Evolutionary conservation across 2,797 vertebrate species (phyloP).

Genomic region (Pristis pectinata): DNA sequence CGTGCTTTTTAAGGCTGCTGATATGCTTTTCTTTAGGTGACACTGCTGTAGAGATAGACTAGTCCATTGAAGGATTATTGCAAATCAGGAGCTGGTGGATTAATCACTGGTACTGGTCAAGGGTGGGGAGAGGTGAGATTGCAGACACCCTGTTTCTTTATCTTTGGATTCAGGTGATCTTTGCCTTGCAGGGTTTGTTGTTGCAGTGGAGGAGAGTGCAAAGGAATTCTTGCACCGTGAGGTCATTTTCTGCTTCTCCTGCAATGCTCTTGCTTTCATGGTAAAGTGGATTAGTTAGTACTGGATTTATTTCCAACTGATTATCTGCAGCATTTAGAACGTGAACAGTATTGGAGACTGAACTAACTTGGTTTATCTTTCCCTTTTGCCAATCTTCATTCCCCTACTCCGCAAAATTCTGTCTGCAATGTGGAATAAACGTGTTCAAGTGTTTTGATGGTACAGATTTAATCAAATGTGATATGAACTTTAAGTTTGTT

Average conservation of each 20-base stretch:
- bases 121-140: neutral
- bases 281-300: neutral
- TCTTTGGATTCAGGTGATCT: constrained; percentile 37
- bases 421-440: too few relatives aligned
- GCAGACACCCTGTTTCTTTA: too few relatives aligned
- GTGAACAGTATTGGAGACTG: neutral
- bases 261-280: constrained; percentile 10
- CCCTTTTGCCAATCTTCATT: neutral
- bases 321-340: constrained; percentile 2
- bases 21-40: constrained; percentile 21
- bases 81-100: neutral
- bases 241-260: constrained; percentile 31
- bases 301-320: neutral
- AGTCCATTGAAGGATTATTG: neutral
- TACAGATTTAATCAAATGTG: neutral
- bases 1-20: neutral
- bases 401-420: too few relatives aligned
- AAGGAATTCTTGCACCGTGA: constrained; percentile 31
- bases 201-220: neutral
- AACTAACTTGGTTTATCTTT: neutral
- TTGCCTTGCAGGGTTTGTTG: constrained; percentile 27
- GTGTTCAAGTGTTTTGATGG: neutral
- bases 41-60: neutral
- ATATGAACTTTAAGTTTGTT: neutral
- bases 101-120: neutral